A percentile compares a stretch with the other conserved stretches of the same genome.
Evolutionary conservation across 2,113 vertebrate species (phyloP).

Genomic region (Scolopax mira): DNA sequence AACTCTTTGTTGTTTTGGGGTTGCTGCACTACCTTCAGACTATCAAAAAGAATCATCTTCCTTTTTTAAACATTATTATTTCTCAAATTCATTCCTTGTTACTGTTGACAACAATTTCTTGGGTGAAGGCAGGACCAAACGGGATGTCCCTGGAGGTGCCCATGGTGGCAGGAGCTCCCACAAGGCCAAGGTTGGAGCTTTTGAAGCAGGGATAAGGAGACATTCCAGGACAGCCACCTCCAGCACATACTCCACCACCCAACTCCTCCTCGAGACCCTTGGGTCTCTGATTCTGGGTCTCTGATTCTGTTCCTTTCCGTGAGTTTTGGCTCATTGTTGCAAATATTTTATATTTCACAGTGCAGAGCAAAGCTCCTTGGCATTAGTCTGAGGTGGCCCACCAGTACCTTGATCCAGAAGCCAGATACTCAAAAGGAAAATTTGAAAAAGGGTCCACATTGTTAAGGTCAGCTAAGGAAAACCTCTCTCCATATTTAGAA

Average conservation of each 20-base stretch:
- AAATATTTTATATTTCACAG: neutral
- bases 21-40: neutral
- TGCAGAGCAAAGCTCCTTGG: neutral
- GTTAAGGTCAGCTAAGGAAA: neutral
- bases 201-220: neutral
- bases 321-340: neutral
- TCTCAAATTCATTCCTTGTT: neutral
- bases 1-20: too few relatives aligned
- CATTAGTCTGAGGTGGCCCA: neutral
- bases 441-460: neutral
- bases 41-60: neutral
- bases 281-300: neutral
- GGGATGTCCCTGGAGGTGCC: neutral
- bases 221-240: neutral
- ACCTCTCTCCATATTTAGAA: neutral
- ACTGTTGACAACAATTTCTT: too few relatives aligned
- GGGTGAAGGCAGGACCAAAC: neutral
- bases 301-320: neutral
- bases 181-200: neutral
- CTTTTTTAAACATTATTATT: neutral
- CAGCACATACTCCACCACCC: neutral
- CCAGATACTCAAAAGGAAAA: neutral
- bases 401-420: neutral
- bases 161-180: too few relatives aligned
- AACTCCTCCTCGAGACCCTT: fast-evolving